Evolutionary conservation across 2,113 vertebrate species (phyloP).

Genomic region (Ciconia maguari): DNA sequence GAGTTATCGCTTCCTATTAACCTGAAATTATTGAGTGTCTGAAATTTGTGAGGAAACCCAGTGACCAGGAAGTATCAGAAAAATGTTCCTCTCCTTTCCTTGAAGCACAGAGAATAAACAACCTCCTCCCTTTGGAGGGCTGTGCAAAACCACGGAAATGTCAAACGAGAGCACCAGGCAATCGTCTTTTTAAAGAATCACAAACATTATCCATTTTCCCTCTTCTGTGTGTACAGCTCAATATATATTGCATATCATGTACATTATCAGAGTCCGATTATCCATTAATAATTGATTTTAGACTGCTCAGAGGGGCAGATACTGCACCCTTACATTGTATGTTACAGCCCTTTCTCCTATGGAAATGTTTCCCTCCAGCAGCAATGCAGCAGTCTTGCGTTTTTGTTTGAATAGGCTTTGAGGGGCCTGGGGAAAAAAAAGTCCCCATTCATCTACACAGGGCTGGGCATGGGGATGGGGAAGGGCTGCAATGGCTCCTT

Average conservation of each 20-base stretch:
- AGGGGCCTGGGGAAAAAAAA: not conserved
- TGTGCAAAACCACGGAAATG: not conserved
- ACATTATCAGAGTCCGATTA: not conserved
- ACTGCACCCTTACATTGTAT: not conserved
- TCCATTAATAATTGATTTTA: not conserved
- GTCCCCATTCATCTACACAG: not conserved
- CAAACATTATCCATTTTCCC: not conserved
- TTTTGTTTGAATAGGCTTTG: not conserved
- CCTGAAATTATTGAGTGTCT: slow-evolving; percentile 50
- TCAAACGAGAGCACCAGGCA: not conserved
- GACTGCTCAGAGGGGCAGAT: not conserved
- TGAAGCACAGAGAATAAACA: slow-evolving; percentile 22
- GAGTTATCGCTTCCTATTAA: slow-evolving; percentile 61
- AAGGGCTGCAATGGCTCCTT: not conserved
- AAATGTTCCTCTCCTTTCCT: not conserved
- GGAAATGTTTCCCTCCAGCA: not conserved
- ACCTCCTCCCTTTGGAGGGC: not conserved
- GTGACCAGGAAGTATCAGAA: slow-evolving; percentile 32
- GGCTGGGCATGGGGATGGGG: not conserved
- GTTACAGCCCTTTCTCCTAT: not conserved
- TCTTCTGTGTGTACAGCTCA: not conserved
- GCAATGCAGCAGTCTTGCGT: not conserved
- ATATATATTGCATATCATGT: not conserved
- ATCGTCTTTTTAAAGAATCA: not conserved
- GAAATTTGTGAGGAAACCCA: slow-evolving; percentile 16